Evolutionary conservation across 2,888 invertebrate genomes (phyloP), one percentile per base, ranked within the genome.

Genomic region (Arrhopalites spinosus): DNA sequence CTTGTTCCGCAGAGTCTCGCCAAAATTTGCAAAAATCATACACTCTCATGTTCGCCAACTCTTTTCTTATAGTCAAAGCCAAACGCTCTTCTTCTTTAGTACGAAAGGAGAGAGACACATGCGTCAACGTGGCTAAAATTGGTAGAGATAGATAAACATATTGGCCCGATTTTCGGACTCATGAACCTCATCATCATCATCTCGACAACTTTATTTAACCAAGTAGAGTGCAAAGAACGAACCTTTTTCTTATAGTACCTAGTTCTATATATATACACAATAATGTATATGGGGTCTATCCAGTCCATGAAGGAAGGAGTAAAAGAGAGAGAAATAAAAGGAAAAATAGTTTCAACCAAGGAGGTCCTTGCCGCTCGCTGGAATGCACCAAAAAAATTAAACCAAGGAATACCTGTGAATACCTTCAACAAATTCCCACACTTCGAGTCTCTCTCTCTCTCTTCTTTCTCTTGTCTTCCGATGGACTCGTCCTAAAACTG

Each of bases 341-440:
- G 45, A 45, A 20, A 71, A 71, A 71, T 71, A 71, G 59, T 71
- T 71, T 71, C 71, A 71, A 71, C 71, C 25, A 20, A 36, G 71
- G 71, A 71, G 71, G 71, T 71, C 71, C 61, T 59, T 56, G 30
- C 25, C 13, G 53, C 53, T 20, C 53, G 23, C 17, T n/a, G 47
- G n/a, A n/a, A n/a, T n/a, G n/a, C n/a, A n/a, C n/a, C n/a, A n/a
- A n/a, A n/a, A n/a, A n/a, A n/a, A n/a, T n/a, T n/a, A n/a, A n/a
- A n/a, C 36, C 3, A 36, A 36, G 36, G 36, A 36, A 36, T 36
- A 36, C 36, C 36, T 36, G 36, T 36, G 20, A 53, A 59, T 25
- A 59, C 59, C 20, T 59, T 23, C 27, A 59, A 23, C 25, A 59
- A 59, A 59, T 59, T 59, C 59, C 59, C 59, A 59, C 59, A 25